Conservation (phyloP, 2,888 invertebrate genomes). For the Elegia similella region DNA sequence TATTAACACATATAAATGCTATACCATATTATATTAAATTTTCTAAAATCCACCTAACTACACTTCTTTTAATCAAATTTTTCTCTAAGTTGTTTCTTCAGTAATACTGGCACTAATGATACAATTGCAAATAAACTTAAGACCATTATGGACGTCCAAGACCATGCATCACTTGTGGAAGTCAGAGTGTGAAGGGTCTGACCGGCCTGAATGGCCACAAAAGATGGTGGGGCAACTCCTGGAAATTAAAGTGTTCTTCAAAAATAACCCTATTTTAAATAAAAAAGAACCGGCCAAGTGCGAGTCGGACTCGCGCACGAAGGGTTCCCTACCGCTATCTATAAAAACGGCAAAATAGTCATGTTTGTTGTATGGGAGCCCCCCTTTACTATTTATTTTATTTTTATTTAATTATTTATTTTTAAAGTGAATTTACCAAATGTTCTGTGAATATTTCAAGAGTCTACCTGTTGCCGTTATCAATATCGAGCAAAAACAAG, state of each 20-base stretch:
- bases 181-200: conserved; percentile 96
- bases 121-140: conserved; percentile 90
- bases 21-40: conserved; percentile 46
- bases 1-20: conserved; percentile 39
- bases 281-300: too few species aligned
- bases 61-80: conserved; percentile 85
- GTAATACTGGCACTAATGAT: conserved; percentile 93
- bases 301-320: too few species aligned
- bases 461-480: too few species aligned
- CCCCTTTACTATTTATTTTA: too few species aligned
- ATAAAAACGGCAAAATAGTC: too few species aligned
- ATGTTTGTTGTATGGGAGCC: too few species aligned
- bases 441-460: too few species aligned
- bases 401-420: too few species aligned
- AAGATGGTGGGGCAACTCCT: conserved; percentile 98
- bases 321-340: too few species aligned
- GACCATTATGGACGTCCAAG: conserved; percentile 91
- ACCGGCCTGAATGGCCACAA: conserved; percentile 98
- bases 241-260: conserved; percentile 30
- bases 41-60: conserved; percentile 45
- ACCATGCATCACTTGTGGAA: conserved; percentile 92
- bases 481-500: too few species aligned
- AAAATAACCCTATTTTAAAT: too few species aligned
- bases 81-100: conserved; percentile 89
- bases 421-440: too few species aligned